Evolutionary conservation across 2,797 vertebrate species (phyloP).

Genomic region (Columba guinea): DNA sequence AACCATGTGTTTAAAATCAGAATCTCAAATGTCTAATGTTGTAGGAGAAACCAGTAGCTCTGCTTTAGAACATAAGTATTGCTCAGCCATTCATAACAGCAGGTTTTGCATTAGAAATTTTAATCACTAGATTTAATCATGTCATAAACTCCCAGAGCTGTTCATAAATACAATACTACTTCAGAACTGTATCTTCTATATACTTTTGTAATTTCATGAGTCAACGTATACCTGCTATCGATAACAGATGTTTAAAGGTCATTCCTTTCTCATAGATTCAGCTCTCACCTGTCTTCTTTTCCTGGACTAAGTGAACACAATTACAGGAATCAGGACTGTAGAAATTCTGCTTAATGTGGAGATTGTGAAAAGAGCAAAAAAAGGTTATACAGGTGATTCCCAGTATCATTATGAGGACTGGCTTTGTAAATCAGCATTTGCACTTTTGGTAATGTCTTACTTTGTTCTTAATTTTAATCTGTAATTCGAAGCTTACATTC

Average conservation of each 20-base stretch:
- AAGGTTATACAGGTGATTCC: background rate
- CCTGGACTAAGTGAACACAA: background rate
- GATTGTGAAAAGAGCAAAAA: background rate
- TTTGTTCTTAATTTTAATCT: background rate
- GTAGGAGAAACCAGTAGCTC: background rate
- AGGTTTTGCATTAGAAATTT: slow-evolving; percentile 1
- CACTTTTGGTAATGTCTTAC: background rate
- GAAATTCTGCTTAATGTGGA: background rate
- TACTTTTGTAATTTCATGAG: background rate
- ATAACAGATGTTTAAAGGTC: background rate
- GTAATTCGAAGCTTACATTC: background rate
- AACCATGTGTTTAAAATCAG: background rate
- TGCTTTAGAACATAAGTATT: background rate
- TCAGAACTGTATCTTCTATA: background rate
- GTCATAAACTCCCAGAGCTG: background rate
- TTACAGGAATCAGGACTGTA: background rate
- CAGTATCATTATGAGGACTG: background rate
- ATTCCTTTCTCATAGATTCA: background rate
- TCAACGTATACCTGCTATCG: background rate
- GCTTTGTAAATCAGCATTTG: background rate
- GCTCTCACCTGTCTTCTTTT: background rate
- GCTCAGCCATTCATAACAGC: background rate
- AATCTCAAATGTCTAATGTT: background rate
- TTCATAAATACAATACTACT: slow-evolving; percentile 2
- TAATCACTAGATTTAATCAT: background rate